A percentile compares a stretch with the other conserved stretches of the same genome.
Evolutionary conservation across 2,797 vertebrate species (phyloP).

Genomic region (Chiroxiphia lanceolata): DNA sequence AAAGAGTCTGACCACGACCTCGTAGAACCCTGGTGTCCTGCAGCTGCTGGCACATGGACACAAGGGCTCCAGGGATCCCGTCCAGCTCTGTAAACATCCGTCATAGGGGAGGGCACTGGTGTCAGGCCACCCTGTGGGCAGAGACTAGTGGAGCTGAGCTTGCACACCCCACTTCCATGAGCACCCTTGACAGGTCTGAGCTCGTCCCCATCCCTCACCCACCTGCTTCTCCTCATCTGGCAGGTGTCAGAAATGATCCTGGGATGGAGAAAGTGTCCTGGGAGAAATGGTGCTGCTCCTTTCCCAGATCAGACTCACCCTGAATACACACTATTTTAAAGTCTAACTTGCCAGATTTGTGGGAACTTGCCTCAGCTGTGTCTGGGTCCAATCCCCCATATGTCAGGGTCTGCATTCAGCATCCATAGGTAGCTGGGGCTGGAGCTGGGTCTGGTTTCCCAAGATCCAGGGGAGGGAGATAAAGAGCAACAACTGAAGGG

Average conservation of each 20-base stretch:
- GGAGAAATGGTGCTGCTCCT: neutral
- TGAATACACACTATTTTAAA: neutral
- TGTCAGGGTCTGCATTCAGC: neutral
- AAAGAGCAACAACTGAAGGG: neutral
- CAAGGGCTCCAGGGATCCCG: neutral
- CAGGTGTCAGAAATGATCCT: neutral
- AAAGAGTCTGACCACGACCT: neutral
- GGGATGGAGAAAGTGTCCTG: neutral
- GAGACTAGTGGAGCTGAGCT: neutral
- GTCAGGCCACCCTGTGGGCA: neutral
- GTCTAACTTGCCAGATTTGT: neutral
- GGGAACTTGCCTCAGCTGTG: neutral
- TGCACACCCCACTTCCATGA: neutral
- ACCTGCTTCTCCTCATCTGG: accelerated
- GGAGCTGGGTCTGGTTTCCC: neutral
- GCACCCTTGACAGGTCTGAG: neutral
- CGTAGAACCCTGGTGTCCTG: neutral
- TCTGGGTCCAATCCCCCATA: neutral
- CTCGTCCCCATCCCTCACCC: neutral
- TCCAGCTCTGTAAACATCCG: neutral
- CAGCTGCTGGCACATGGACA: neutral
- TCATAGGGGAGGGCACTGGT: neutral
- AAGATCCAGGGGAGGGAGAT: neutral
- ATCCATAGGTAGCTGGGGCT: neutral
- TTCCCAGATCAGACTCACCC: neutral